Conservation (phyloP, 64 coral and sea anemone species). For the Anthopleura sola region DNA sequence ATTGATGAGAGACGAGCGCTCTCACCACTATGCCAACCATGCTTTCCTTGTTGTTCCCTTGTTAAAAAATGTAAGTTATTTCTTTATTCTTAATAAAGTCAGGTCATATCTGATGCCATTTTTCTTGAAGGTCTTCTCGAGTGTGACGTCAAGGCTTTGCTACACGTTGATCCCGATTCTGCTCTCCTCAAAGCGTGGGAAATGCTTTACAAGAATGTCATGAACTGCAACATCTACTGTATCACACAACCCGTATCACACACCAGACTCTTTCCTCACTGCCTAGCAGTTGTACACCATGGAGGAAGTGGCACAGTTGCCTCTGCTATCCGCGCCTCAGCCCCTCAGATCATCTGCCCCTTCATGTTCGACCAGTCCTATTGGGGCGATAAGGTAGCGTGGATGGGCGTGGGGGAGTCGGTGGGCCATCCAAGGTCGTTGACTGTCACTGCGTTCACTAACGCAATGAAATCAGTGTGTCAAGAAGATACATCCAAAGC, state of each 20-base stretch:
- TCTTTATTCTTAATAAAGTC: too few relatives aligned
- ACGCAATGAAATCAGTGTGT: neutral
- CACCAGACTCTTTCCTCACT: slow-evolving; percentile 62
- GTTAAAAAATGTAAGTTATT: too few relatives aligned
- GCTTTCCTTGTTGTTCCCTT: too few relatives aligned
- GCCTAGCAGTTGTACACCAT: slow-evolving; percentile 69
- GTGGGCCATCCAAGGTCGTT: slow-evolving; percentile 66
- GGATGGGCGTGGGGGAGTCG: slow-evolving; percentile 82
- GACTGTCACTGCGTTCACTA: neutral
- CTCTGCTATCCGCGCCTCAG: slow-evolving; percentile 52
- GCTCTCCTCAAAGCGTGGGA: slow-evolving; percentile 80
- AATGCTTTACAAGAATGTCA: slow-evolving; percentile 83
- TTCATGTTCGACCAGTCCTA: slow-evolving; percentile 98
- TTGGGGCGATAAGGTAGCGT: slow-evolving; percentile 80
- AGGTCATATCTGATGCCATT: neutral
- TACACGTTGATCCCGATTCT: slow-evolving; percentile 50
- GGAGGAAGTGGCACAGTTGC: slow-evolving; percentile 90
- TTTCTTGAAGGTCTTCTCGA: slow-evolving; percentile 68
- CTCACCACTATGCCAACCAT: too few relatives aligned
- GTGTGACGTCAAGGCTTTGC: slow-evolving; percentile 74
- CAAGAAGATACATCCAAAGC: neutral
- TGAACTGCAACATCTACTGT: slow-evolving; percentile 88
- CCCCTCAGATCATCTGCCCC: slow-evolving; percentile 85
- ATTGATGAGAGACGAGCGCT: too few relatives aligned
- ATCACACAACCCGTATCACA: slow-evolving; percentile 61